Percentiles rank a stretch among this genome's conserved stretches.
These are phyloP conservation scores for Mormoops blainvillei DNA, from an alignment of 2,113 vertebrate species.

Conservation along the genomic window DNA sequence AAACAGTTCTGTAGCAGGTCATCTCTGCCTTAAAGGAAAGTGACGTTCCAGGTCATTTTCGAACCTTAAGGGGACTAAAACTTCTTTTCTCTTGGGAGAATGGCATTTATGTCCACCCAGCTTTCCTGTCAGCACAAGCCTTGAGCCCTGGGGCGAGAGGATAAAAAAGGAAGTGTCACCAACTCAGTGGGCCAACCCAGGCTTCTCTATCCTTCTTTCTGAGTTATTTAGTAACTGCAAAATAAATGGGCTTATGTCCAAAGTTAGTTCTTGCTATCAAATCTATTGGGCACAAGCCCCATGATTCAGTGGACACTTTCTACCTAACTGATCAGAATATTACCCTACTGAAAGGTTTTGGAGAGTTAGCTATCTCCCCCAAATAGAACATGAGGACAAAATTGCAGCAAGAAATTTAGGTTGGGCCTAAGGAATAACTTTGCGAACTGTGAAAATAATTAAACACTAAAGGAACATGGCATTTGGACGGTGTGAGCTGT, in stretches of 20 bases:
- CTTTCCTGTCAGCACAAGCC: background rate
- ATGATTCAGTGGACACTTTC: background rate
- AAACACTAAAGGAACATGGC: background rate
- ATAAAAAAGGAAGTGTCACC: background rate
- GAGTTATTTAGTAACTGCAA: background rate
- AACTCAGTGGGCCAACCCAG: background rate
- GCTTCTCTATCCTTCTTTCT: background rate
- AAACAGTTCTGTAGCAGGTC: background rate
- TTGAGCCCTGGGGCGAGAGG: background rate
- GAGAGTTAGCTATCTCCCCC: background rate
- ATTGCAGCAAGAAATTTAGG: background rate
- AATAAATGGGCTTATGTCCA: background rate
- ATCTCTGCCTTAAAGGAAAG: background rate
- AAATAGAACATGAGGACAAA: background rate
- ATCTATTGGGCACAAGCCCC: background rate
- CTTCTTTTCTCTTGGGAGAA: background rate
- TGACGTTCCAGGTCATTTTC: background rate
- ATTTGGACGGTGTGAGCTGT: background rate
- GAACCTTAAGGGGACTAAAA: background rate
- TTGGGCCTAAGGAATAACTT: background rate
- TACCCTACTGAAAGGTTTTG: background rate
- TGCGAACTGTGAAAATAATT: background rate
- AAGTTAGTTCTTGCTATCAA: background rate
- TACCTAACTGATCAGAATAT: background rate
- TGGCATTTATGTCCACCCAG: background rate